Conservation (phyloP, 2,797 vertebrate genomes). For the Pyrocephalus nanus region DNA sequence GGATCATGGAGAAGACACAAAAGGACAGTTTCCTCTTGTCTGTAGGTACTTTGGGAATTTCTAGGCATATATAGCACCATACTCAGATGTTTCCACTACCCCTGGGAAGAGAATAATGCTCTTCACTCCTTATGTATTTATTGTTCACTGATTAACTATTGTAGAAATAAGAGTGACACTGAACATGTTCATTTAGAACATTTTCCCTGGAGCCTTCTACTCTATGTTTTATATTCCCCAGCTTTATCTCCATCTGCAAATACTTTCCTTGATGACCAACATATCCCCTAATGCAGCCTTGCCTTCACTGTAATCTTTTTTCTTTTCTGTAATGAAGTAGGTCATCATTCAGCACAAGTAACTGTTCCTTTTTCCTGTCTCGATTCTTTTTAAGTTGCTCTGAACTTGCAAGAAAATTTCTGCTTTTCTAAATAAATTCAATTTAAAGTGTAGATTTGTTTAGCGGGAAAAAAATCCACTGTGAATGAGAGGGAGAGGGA, state of each 20-base stretch:
- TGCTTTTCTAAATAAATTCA: neutral
- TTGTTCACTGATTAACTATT: conserved; percentile 10
- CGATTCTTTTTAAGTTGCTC: neutral
- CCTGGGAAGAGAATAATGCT: neutral
- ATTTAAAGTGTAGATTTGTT: neutral
- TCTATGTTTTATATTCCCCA: neutral
- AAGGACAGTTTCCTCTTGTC: neutral
- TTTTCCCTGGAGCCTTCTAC: neutral
- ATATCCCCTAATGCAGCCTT: neutral
- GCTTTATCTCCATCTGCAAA: conserved; percentile 37
- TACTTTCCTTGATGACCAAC: conserved; percentile 14
- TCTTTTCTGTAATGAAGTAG: neutral
- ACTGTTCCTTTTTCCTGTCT: neutral
- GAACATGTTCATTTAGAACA: neutral
- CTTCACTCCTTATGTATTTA: neutral
- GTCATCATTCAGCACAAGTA: neutral
- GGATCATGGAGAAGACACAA: neutral
- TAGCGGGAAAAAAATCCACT: neutral
- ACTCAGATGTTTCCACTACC: neutral
- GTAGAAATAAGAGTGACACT: conserved; percentile 21
- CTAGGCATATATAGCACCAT: neutral
- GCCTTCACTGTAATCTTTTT: neutral
- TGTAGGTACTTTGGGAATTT: neutral
- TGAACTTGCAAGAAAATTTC: neutral
- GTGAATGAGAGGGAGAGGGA: no score